These are phyloP conservation scores for Lemur catta DNA, from an alignment of 2,797 vertebrate genomes.

Conservation along the genomic window DNA sequence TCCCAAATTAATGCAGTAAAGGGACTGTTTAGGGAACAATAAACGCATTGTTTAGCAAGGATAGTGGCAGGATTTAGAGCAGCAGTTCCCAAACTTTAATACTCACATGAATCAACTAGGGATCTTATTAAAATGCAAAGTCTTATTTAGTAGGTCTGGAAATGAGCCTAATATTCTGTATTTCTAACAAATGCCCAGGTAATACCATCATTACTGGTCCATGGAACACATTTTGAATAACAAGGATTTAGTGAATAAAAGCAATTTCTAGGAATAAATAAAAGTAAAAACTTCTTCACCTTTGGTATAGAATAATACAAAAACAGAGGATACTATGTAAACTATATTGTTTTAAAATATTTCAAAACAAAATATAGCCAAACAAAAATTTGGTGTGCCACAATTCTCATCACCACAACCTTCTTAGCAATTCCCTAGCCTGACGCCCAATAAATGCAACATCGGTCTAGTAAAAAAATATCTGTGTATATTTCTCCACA, in stretches of 20 bases:
- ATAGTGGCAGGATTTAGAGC: neutral
- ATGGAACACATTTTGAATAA: neutral
- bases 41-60: neutral
- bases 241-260: neutral
- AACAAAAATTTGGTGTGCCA: neutral
- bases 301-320: neutral
- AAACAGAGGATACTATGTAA: neutral
- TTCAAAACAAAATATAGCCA: neutral
- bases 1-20: neutral
- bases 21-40: neutral
- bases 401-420: neutral
- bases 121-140: neutral
- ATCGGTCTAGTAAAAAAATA: neutral
- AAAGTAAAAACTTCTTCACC: neutral
- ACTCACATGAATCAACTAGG: neutral
- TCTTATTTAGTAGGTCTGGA: neutral
- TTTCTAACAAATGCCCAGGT: neutral
- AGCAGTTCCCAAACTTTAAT: neutral
- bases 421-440: neutral
- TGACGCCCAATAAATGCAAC: neutral
- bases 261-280: neutral
- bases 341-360: neutral
- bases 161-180: neutral
- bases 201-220: neutral
- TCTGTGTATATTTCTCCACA: neutral